Evolutionary conservation across 2,113 vertebrate species (phyloP).

Genomic region (Shinisaurus crocodilurus): DNA sequence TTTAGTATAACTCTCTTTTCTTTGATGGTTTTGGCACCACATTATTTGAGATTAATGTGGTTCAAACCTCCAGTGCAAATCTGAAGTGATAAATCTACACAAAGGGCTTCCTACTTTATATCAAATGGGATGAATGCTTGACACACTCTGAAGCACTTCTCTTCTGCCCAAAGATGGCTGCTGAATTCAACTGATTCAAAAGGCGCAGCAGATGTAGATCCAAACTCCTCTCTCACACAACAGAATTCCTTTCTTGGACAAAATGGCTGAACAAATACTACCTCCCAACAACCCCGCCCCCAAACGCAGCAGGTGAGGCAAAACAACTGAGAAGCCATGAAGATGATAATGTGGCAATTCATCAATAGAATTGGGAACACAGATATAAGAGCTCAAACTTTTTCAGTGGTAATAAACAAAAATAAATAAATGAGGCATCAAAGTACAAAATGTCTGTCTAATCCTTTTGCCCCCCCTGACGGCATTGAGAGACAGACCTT

Average conservation of each 20-base stretch:
- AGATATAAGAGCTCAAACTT: background rate
- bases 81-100: background rate
- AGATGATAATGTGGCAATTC: background rate
- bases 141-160: background rate
- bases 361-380: background rate
- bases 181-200: background rate
- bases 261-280: background rate
- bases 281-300: background rate
- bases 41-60: background rate
- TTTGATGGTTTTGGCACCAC: background rate
- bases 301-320: background rate
- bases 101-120: background rate
- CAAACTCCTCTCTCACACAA: background rate
- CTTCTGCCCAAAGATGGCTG: background rate
- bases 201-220: background rate
- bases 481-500: constrained; percentile 58
- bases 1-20: no score
- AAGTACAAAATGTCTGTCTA: constrained; percentile 30
- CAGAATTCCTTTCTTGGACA: background rate
- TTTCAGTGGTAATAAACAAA: background rate
- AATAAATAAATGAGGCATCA: constrained; percentile 9
- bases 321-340: background rate
- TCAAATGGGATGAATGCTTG: background rate
- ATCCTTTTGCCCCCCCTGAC: constrained; percentile 52
- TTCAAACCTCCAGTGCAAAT: background rate